Base-by-base conservation (phyloP, 2,888 invertebrate genomes). In the Aspidapion aeneum region DNA sequence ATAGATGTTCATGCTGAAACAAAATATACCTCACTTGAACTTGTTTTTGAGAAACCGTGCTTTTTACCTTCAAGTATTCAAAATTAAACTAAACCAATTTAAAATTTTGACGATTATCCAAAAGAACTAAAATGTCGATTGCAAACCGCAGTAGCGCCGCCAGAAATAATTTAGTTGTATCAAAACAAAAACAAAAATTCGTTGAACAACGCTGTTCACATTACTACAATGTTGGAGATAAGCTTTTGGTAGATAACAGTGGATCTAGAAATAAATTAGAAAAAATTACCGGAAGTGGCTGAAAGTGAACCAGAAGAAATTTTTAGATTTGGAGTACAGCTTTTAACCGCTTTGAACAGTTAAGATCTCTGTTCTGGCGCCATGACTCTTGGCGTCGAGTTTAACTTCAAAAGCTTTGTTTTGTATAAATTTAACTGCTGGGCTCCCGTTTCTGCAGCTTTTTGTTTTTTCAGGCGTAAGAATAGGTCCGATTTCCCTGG, bases 1-100 rank as follows among this genome's bases (percentile, higher is more conserved):
- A 65, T 68, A 55, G 66, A 65, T 2, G 50, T 65, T 2, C 63
- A 19, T 58, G 54, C 64, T 48, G 66, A 68, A 35, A 35, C 12
- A 35, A 35, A 35, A 1, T 70, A 35, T 35, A 35, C 35, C 35
- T 12, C 17, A 52, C n/a, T 48, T n/a, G 49, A 48, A 48, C 49
- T 48, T 48, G 49, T 48, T 48, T 48, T 52, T 52, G 19, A n/a
- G 17, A 52, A 52, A 52, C 52, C 3, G 19, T 52, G 52, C 52
- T 52, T 52, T 52, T 52, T 52, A 52, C 35, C n/a, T 48, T 48
- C n/a, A 48, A 48, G n/a, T 52, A 52, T 19, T 52, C 12, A 35
- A 35, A 35, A 35, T 12, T 12, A 3, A 35, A 12, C 12, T 7
- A 35, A 7, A 35, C 35, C 35, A 7, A 35, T n/a, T n/a, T n/a